Base-by-base conservation (phyloP, 2,113 vertebrate genomes). In the Corythoichthys haematopterus region DNA sequence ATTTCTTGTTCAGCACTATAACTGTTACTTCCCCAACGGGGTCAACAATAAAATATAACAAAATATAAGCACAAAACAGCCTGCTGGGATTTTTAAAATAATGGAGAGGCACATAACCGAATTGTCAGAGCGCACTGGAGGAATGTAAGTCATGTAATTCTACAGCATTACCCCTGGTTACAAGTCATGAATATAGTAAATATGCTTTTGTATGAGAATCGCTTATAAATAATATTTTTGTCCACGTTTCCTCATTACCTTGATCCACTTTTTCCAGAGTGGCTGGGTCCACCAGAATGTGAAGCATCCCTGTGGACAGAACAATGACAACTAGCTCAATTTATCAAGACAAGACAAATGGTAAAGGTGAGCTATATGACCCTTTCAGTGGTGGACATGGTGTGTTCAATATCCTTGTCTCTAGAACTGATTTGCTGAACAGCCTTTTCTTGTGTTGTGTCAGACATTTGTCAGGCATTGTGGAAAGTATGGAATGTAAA, bases 181-280 rank as follows among this genome's bases (percentile, higher is more conserved):
- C 36, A 38, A 16, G 36, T 40, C 12, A 40, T 38, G 57, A 10
- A 58, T 10, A 37, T 40, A 4, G 33, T n/a, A 38, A n/a, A 16
- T 40, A 38, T n/a, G 57, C 40, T 40, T 59, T 11, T 61, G 16
- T 10, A 46, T 12, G 28, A 43, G 9, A 43, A 43, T 43, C 3
- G 11, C 8, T 14, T 6, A 57, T 6, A 2, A 36, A 57, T 14
- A 13, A 57, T 28, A 57, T 20, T 36, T 14, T 40, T 20, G 16
- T 43, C 7, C 37, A 76, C 37, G 52, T 8, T 8, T n/a, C 33
- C 74, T 43, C 45, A 28, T 89, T 81, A 98, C 97, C 95, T 92
- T 96, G 91, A 68, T 88, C 81, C 4, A 87, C 86, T 0, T 94
- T 91, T 28, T 94, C 91, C 84, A 92, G 79, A 58, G 89, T 71